phyloP scores from a whole-genome alignment of 1,140 invertebrate species.

The Drosophila subpulchrella region DNA sequence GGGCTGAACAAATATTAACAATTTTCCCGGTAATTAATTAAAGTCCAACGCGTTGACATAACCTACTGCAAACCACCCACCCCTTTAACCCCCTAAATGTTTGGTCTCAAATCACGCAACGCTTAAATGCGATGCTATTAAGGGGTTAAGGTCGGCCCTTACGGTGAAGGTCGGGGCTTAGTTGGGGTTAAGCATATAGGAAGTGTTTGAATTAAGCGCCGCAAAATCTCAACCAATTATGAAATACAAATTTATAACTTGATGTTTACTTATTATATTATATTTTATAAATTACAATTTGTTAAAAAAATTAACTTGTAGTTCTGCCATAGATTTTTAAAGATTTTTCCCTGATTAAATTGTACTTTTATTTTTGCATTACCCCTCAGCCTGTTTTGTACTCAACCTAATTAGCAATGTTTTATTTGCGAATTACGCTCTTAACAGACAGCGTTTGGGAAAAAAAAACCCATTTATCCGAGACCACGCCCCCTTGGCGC shows the following conservation, averaged over 20 bases:
- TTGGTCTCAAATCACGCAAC: constrained; percentile 4
- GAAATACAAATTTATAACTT: not conserved
- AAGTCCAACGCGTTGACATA: constrained; percentile 60
- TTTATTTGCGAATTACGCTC: constrained; percentile 36
- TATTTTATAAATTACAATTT: too few relatives aligned
- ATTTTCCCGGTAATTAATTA: constrained; percentile 76
- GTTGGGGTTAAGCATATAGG: not conserved
- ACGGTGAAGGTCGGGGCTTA: not conserved
- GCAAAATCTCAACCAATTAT: not conserved
- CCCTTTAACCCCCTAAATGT: constrained; percentile 17
- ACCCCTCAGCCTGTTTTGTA: not conserved
- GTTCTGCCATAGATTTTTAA: not conserved
- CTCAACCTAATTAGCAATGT: constrained; percentile 23
- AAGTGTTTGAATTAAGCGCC: not conserved
- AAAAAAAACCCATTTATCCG: constrained; percentile 5
- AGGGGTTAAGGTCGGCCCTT: constrained; percentile 5
- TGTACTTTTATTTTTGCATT: not conserved
- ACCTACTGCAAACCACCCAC: constrained; percentile 14
- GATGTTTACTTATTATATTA: too few relatives aligned
- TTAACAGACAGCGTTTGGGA: constrained; percentile 2
- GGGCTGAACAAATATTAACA: constrained; percentile 72
- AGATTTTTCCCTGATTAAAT: not conserved
- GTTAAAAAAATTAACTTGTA: too few relatives aligned
- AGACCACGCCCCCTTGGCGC: not conserved
- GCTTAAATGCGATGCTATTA: not conserved